phyloP scores from a whole-genome alignment of 2,797 vertebrate species.

The Protosalanx chinensis region DNA sequence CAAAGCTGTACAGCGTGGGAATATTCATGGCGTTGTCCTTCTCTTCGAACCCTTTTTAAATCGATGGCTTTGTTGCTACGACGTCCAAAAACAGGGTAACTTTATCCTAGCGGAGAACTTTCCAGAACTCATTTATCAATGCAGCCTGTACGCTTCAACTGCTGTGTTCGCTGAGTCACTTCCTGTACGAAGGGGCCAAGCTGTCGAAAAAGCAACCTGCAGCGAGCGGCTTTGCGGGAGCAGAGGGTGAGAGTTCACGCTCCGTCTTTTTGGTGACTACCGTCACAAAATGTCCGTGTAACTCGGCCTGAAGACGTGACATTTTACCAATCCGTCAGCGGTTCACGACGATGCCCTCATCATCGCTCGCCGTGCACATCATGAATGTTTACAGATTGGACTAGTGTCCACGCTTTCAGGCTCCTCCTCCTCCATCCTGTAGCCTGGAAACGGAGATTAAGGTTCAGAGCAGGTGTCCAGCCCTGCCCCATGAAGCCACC shows the following conservation, averaged over 20 bases:
- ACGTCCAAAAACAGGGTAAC: too few species aligned
- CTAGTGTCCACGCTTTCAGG: too few species aligned
- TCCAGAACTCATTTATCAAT: slow-evolving; percentile 29
- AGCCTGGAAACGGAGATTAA: not conserved
- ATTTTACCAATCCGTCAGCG: slow-evolving; percentile 41
- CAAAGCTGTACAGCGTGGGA: too few species aligned
- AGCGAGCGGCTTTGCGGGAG: slow-evolving; percentile 25
- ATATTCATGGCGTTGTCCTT: too few species aligned
- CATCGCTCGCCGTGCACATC: not conserved
- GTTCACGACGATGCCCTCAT: slow-evolving; percentile 26
- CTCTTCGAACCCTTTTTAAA: too few species aligned
- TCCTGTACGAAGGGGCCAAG: not conserved
- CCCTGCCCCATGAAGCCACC: not conserved
- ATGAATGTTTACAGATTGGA: not conserved
- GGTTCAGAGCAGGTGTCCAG: not conserved
- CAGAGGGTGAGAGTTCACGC: slow-evolving; percentile 48
- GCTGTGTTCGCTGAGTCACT: slow-evolving; percentile 24
- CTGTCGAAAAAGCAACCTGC: slow-evolving; percentile 38
- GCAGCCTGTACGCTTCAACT: slow-evolving; percentile 1
- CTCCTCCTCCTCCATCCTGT: too few species aligned
- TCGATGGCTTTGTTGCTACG: too few species aligned
- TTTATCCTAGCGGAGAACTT: not conserved
- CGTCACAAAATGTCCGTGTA: slow-evolving; percentile 50
- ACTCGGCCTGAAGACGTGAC: slow-evolving; percentile 55
- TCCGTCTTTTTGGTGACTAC: slow-evolving; percentile 55